These are phyloP conservation scores for Gavia stellata DNA, from an alignment of 2,113 vertebrate genomes.

Conservation along the genomic window DNA sequence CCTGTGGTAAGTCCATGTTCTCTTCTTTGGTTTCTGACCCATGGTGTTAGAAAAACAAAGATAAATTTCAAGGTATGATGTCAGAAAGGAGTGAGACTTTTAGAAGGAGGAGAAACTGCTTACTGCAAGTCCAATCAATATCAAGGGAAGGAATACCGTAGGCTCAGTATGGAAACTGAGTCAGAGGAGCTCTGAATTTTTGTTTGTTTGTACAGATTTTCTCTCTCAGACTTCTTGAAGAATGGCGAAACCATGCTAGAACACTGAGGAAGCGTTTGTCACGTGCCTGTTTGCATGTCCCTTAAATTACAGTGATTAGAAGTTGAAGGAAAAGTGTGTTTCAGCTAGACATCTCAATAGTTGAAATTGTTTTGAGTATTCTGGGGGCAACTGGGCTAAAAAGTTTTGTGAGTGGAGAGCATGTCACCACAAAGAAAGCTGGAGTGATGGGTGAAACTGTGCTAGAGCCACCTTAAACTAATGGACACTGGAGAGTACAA, in stretches of 20 bases:
- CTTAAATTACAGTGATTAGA: not conserved
- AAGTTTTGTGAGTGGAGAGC: not conserved
- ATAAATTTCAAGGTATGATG: not conserved
- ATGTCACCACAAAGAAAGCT: not conserved
- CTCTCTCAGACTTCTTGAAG: not conserved
- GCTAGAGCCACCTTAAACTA: not conserved
- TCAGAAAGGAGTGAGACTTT: not conserved
- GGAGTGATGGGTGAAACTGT: not conserved
- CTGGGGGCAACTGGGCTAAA: not conserved
- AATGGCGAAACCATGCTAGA: not conserved
- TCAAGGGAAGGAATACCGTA: not conserved
- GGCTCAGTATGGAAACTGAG: not conserved
- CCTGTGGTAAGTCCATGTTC: not conserved
- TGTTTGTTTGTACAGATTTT: not conserved
- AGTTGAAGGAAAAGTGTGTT: not conserved
- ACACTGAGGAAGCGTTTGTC: not conserved
- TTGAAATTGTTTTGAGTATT: not conserved
- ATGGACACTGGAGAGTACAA: not conserved
- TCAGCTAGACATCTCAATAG: not conserved
- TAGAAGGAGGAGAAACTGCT: not conserved
- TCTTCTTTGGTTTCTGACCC: not conserved
- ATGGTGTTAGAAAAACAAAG: not conserved
- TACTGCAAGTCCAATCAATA: not conserved
- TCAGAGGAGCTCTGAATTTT: not conserved
- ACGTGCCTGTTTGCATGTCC: not conserved